phyloP scores from a whole-genome alignment of 2,797 vertebrate genomes.

The Saxicola maurus region DNA sequence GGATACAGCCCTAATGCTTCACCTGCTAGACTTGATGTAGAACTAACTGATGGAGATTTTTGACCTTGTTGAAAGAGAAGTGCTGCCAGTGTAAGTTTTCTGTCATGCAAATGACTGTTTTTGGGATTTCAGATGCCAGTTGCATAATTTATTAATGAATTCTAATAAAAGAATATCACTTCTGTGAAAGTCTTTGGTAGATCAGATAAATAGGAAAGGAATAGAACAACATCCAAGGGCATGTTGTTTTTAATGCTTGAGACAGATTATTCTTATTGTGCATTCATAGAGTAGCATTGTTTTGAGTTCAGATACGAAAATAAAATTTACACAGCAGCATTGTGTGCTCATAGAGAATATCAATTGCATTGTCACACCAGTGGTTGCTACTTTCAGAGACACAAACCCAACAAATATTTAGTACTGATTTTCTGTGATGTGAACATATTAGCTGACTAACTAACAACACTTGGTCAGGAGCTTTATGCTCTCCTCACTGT shows the following conservation, averaged over 20 bases:
- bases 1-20: neutral
- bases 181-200: neutral
- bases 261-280: neutral
- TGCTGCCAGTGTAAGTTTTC: neutral
- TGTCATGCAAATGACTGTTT: neutral
- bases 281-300: neutral
- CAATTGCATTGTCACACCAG: neutral
- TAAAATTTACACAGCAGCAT: fast-evolving
- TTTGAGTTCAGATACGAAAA: neutral
- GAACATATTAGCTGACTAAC: neutral
- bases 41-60: neutral
- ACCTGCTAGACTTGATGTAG: neutral
- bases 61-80: slow-evolving; percentile 7
- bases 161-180: neutral
- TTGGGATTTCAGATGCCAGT: neutral
- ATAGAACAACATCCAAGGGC: neutral
- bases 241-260: neutral
- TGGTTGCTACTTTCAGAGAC: neutral
- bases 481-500: neutral
- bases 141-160: neutral
- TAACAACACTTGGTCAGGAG: neutral
- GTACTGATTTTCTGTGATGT: neutral
- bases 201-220: neutral
- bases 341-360: neutral
- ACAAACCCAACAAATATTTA: neutral